Conservation (phyloP, 2,113 vertebrate genomes). For the Pelodiscus sinensis region DNA sequence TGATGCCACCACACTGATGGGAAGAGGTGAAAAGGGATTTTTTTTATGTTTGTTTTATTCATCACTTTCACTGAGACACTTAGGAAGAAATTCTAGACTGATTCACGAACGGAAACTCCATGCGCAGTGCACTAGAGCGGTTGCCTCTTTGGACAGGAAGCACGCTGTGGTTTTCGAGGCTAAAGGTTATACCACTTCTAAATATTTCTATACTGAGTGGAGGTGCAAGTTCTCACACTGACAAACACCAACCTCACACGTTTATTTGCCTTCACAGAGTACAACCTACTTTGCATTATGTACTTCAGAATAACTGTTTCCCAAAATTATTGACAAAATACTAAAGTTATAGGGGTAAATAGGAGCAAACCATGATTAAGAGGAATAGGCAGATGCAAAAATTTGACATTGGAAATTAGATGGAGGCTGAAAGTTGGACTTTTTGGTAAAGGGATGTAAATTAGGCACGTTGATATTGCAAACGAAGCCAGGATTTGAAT, state of each 20-base stretch:
- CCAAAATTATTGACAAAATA: background rate
- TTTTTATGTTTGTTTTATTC: constrained; percentile 57
- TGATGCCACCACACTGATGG: constrained; percentile 55
- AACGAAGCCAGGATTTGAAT: too few relatives aligned
- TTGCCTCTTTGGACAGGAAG: constrained; percentile 73
- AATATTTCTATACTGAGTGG: constrained; percentile 30
- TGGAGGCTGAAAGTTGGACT: background rate
- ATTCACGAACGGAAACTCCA: constrained; percentile 76
- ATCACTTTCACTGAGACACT: constrained; percentile 53
- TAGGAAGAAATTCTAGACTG: constrained; percentile 59
- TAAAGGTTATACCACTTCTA: constrained; percentile 57
- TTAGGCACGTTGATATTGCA: too few relatives aligned
- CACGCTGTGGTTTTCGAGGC: constrained; percentile 30
- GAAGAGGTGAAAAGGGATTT: constrained; percentile 62
- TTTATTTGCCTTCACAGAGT: background rate
- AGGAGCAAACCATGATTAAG: background rate
- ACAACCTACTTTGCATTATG: background rate
- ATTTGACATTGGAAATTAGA: background rate
- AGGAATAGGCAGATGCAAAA: background rate
- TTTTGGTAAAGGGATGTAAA: background rate
- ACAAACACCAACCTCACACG: background rate
- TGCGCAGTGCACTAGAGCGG: constrained; percentile 43
- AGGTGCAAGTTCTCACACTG: background rate
- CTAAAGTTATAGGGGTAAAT: background rate
- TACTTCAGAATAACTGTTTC: background rate